These are phyloP conservation scores for Ctenochaetus hawaiiensis DNA, from an alignment of 2,797 vertebrate genomes.

Conservation along the genomic window DNA sequence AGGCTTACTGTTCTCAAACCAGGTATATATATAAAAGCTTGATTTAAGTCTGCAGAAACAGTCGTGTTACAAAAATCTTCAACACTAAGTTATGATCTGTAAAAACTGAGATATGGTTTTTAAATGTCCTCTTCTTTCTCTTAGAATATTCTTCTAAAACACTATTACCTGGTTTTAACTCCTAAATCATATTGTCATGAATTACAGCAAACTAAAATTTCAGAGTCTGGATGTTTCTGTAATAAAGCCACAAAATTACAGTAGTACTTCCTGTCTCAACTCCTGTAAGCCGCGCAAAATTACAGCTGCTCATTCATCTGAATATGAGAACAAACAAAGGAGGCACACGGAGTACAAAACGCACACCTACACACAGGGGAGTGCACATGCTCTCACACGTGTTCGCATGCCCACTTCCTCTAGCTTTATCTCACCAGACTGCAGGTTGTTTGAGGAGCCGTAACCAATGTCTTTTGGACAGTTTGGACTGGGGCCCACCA, in stretches of 20 bases:
- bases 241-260: background rate
- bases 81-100: background rate
- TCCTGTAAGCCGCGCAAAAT: background rate
- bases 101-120: background rate
- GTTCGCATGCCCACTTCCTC: slow-evolving; percentile 1
- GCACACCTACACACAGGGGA: background rate
- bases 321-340: background rate
- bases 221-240: background rate
- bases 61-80: background rate
- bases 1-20: background rate
- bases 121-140: background rate
- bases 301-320: background rate
- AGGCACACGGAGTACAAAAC: background rate
- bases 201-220: background rate
- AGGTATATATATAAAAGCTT: background rate
- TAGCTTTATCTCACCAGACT: slow-evolving; percentile 91
- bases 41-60: background rate
- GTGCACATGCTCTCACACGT: background rate
- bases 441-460: slow-evolving; percentile 92
- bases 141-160: background rate
- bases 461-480: slow-evolving; percentile 91
- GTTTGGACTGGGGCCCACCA: slow-evolving; percentile 83
- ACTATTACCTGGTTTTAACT: background rate
- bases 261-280: background rate
- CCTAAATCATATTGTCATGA: background rate